Base-by-base conservation (phyloP, 2,113 vertebrate genomes). In the Myodes glareolus region DNA sequence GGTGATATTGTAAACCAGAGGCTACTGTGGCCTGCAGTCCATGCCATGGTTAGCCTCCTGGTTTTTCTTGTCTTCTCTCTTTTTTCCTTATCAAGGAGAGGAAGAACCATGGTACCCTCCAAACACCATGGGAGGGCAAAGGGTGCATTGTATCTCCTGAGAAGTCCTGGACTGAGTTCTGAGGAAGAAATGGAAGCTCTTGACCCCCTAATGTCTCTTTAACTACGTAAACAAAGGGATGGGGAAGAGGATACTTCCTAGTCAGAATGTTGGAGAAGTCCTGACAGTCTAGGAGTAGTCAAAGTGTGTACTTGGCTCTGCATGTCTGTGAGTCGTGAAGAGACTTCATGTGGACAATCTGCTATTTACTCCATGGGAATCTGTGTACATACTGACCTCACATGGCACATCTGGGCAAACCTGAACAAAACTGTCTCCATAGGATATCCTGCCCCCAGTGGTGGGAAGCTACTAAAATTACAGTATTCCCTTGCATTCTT, bases 31-130 rank as follows among this genome's bases (percentile, higher is more conserved):
- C 67, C 42, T 9, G 19, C 17, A 1, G 19, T 9, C 7, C 2
- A 73, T 3, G 19, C 47, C 33, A 14, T 86, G 2, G 29, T 0
- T 17, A 0, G 0, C 1, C 0, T 29, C 9, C 11, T 1, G 0
- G 2, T 12, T 52, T 72, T 11, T 27, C 45, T 45, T 5, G 19
- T 36, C 39, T 4, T 73, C 31, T 42, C 42, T 1, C 55, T 36
- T 45, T 9, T 78, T 55, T 23, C 33, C 36, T 61, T 25, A 19
- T 4, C 2, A 3, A 50, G 31, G 55, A 80, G 25, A 14, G 61
- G 31, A 67, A 29, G 12, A 12, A 5, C 11, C 31, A 33, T 0
- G 1, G 3, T 2, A 9, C 50, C 21, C 29, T 7, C 3, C 39
- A 10, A 58, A 27, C 8, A 36, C 55, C 88, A 77, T 5, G 29